Base-by-base conservation (phyloP, 2,888 invertebrate genomes). In the Trichopoda pennipes region DNA sequence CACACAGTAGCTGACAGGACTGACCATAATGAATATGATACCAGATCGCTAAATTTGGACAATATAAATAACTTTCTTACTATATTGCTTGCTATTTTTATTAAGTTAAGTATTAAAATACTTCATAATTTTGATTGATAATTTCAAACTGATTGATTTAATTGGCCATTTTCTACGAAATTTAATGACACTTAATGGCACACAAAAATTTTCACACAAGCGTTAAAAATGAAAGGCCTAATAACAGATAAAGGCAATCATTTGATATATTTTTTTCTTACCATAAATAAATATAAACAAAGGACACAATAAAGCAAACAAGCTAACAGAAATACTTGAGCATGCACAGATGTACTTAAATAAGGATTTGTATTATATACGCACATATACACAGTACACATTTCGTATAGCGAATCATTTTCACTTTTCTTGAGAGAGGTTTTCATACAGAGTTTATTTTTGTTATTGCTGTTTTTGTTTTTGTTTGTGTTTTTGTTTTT, bases 261-360 rank as follows among this genome's bases (percentile, higher is more conserved):
- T 61, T 73, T 78, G 73, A 73, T 69, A 69, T 69, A 81, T 81
- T 74, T 81, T 78, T 78, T 74, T 81, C 74, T 78, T 16, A 55
- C 44, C 61, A 53, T 61, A 78, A 56, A 68, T 63, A 73, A 61
- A 73, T 16, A 58, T 35, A 53, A 68, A 72, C 49, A 72, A 63
- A 63, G 3, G 28, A 28, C 32, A 19, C 6, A 32, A 4, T 1
- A 7, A 6, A 44, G 44, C 1, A 53, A n/a, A 58, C 38, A 47
- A 19, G 2, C 10, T 4, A 56, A 51, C 53, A 68, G 23, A n/a
- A 55, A 42, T 38, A 55, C 55, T 68, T 42, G 44, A 28, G 23
- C 6, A 17, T 61, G 16, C 16, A 44, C 42, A 44, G 16, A 44
- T 16, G 12, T 61, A 14, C 47, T 3, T 23, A 53, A 23, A 44